phyloP scores from a whole-genome alignment of 2,888 invertebrate genomes.

The Dugesia japonica region DNA sequence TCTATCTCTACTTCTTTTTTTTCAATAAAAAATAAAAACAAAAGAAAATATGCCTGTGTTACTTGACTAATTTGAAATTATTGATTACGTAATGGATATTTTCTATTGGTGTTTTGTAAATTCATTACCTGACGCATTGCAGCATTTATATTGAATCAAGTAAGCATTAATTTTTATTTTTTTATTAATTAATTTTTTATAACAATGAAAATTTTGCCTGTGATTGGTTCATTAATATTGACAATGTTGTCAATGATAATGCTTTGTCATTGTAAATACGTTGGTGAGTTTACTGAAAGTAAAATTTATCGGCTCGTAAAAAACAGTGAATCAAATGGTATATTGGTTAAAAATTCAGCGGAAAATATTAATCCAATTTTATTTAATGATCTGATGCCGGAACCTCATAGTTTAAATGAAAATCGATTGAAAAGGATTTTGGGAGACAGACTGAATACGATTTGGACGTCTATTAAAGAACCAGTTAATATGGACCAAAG shows the following conservation, averaged over 20 bases:
- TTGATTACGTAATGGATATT: neutral
- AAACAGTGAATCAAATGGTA: neutral
- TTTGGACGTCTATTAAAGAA: slow-evolving; percentile 38
- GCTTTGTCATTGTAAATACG: too few relatives aligned
- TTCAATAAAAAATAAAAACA: too few relatives aligned
- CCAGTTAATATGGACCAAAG: slow-evolving; percentile 33
- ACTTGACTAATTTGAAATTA: neutral
- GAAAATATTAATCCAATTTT: slow-evolving; percentile 13
- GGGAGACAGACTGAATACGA: slow-evolving; percentile 37
- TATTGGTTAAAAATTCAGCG: neutral
- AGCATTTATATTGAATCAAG: neutral
- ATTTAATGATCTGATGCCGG: slow-evolving; percentile 31
- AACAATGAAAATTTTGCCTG: neutral
- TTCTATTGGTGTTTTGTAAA: neutral
- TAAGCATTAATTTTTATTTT: neutral
- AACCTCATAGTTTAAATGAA: neutral
- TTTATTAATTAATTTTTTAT: neutral
- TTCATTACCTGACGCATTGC: neutral
- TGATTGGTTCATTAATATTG: neutral
- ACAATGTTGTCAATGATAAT: too few relatives aligned
- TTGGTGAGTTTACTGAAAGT: too few relatives aligned
- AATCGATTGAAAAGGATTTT: slow-evolving; percentile 36
- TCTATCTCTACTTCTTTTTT: too few relatives aligned
- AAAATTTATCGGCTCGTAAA: too few relatives aligned
- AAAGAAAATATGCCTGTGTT: neutral